Conservation (phyloP, 2,113 vertebrate genomes). For the Gracilinanus agilis region DNA sequence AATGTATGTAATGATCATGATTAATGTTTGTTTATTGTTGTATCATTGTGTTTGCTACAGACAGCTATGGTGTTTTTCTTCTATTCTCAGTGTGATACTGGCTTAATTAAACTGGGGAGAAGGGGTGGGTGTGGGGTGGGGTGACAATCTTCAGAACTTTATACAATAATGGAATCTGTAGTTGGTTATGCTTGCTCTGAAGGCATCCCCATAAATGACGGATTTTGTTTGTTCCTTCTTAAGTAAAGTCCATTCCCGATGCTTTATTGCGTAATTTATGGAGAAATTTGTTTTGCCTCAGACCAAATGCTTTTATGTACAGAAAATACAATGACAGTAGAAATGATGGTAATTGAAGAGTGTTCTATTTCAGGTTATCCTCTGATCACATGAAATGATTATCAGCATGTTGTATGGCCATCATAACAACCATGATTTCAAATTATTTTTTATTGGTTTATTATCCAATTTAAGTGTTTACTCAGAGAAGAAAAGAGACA, state of each 20-base stretch:
- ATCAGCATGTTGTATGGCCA: constrained; percentile 20
- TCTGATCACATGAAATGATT: constrained; percentile 60
- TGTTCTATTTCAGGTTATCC: constrained; percentile 62
- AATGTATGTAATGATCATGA: constrained; percentile 77
- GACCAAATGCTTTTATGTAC: constrained; percentile 62
- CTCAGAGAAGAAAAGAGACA: constrained; percentile 10
- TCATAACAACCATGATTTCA: constrained; percentile 53
- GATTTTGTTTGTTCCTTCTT: constrained; percentile 56
- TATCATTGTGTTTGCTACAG: constrained; percentile 62
- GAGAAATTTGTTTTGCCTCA: constrained; percentile 64
- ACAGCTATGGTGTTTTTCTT: constrained; percentile 43
- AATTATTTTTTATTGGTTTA: constrained; percentile 68
- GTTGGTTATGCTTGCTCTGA: constrained; percentile 38
- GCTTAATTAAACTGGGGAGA: constrained; percentile 75
- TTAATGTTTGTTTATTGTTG: constrained; percentile 72
- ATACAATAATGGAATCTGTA: constrained; percentile 27
- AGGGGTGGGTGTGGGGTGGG: constrained; percentile 51
- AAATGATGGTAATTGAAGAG: constrained; percentile 72
- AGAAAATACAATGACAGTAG: constrained; percentile 61
- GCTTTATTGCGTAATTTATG: constrained; percentile 65
- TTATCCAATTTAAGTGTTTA: constrained; percentile 49
- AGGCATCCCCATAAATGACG: constrained; percentile 38
- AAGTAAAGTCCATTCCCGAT: constrained; percentile 57
- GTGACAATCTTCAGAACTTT: constrained; percentile 64
- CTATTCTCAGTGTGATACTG: constrained; percentile 70